Evolutionary conservation across 2,113 vertebrate genomes (phyloP).

Genomic region (Phalacrocorax aristotelis): DNA sequence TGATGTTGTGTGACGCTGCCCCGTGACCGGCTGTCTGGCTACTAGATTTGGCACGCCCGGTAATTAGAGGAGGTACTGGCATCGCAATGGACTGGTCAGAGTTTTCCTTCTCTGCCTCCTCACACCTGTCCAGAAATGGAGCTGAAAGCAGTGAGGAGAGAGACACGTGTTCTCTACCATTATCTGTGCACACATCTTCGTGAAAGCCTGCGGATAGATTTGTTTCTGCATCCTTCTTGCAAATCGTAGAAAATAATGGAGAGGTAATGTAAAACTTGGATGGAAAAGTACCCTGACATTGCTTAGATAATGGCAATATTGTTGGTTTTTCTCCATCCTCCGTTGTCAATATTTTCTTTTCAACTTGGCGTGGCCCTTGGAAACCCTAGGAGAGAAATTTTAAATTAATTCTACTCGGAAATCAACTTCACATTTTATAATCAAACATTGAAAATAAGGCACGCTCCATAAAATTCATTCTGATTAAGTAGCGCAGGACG

Average conservation of each 20-base stretch:
- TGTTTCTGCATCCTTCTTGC: conserved; percentile 3
- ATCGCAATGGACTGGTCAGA: neutral
- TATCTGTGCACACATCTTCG: neutral
- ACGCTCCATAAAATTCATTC: neutral
- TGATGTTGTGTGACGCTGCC: conserved; percentile 51
- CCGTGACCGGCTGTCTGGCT: neutral
- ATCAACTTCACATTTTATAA: neutral
- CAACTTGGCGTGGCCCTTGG: conserved; percentile 70
- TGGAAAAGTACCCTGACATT: neutral
- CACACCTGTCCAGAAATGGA: neutral
- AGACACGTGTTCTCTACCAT: neutral
- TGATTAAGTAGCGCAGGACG: neutral
- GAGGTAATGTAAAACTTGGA: conserved; percentile 31
- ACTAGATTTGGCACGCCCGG: neutral
- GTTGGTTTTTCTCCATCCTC: neutral
- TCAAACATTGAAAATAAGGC: neutral
- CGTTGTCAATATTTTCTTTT: conserved; percentile 48
- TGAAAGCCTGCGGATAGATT: neutral
- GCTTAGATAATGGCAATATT: neutral
- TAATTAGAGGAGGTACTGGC: neutral
- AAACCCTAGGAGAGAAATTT: conserved; percentile 69
- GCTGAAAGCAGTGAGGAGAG: neutral
- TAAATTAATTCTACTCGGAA: neutral
- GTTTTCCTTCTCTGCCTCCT: neutral
- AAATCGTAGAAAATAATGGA: conserved; percentile 62